Conservation (phyloP, 2,113 vertebrate species). For the Phylloscopus trochiloides region DNA sequence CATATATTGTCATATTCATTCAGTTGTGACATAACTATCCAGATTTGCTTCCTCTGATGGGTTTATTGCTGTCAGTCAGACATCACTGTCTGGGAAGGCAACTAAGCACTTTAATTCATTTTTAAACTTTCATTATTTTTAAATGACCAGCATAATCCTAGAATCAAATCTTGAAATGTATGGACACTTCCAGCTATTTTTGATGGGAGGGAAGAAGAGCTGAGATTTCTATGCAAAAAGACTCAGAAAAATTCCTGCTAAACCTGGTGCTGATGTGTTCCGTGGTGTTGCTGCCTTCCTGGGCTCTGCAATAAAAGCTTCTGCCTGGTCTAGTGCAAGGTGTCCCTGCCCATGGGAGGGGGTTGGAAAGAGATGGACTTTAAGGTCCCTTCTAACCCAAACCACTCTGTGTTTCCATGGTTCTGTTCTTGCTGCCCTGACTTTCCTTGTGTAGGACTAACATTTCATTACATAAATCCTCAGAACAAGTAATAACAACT, state of each 20-base stretch:
- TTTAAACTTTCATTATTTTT: background rate
- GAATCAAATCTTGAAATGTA: background rate
- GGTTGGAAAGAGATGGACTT: background rate
- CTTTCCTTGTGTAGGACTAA: background rate
- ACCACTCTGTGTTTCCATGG: background rate
- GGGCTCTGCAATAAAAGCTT: background rate
- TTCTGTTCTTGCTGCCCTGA: background rate
- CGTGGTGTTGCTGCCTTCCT: background rate
- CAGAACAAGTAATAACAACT: background rate
- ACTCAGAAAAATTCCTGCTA: background rate
- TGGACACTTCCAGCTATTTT: background rate
- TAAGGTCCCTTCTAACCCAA: background rate
- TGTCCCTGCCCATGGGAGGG: background rate
- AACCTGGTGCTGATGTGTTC: background rate
- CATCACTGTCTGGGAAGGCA: background rate
- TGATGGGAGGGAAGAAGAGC: background rate
- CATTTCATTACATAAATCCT: background rate
- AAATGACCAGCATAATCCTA: background rate
- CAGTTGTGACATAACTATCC: slow-evolving; percentile 7
- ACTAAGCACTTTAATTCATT: background rate
- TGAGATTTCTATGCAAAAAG: background rate
- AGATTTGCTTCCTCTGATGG: slow-evolving; percentile 11
- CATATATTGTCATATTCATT: background rate
- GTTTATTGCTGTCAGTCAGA: slow-evolving; percentile 15
- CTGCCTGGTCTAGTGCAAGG: background rate